Evolutionary conservation across 2,888 invertebrate species (phyloP).

Genomic region (Drosophila diplacantha): DNA sequence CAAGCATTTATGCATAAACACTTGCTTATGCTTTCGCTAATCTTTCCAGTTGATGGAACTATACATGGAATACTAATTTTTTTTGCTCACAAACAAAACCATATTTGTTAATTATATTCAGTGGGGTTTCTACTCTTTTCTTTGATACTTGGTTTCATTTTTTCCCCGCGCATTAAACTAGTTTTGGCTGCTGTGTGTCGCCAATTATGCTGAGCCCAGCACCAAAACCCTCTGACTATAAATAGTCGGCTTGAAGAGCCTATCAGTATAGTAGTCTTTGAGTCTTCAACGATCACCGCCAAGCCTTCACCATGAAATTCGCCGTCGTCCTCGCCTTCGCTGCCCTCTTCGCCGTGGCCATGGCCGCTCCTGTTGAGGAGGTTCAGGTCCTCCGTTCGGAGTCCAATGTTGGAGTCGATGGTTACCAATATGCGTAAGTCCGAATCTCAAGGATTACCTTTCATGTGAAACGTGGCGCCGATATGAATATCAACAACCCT

Average conservation of each 20-base stretch:
- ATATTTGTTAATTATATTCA: background rate
- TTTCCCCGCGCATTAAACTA: constrained; percentile 7
- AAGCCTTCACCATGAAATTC: constrained; percentile 62
- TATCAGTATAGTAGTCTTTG: constrained; percentile 20
- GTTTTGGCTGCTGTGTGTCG: constrained; percentile 1
- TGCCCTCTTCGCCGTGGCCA: constrained; percentile 62
- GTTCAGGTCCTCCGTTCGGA: constrained; percentile 11
- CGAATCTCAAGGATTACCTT: background rate
- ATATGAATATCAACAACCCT: background rate
- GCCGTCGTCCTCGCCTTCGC: constrained; percentile 53
- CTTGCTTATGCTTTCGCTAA: background rate
- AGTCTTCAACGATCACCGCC: constrained; percentile 26
- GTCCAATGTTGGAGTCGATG: constrained; percentile 76
- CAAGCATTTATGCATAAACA: background rate
- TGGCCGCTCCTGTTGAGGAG: constrained; percentile 54
- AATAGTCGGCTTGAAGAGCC: background rate
- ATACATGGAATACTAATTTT: background rate
- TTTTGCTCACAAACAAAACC: background rate
- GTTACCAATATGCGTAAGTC: constrained; percentile 76
- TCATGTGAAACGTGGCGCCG: background rate
- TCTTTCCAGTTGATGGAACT: background rate
- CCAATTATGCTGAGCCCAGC: background rate
- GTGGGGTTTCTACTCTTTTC: background rate
- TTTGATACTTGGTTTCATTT: background rate
- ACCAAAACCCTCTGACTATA: constrained; percentile 11